Evolutionary conservation across 2,888 invertebrate genomes (phyloP), one percentile per base, ranked within the genome.

Genomic region (Galeopsomyia nigrocyanea): DNA sequence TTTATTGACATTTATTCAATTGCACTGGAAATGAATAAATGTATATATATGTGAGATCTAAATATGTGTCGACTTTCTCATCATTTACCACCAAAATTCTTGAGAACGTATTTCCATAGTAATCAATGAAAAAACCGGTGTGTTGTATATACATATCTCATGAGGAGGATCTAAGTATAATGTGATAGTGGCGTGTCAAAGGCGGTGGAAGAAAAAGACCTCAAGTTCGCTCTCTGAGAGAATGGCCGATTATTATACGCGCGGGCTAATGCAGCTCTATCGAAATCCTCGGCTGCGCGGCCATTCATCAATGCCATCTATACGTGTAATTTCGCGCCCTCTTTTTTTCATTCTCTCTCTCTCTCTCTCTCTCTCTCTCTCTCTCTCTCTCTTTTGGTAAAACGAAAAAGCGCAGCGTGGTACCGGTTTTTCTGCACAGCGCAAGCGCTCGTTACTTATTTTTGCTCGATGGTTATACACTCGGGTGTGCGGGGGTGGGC

Each of bases 271-370:
- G 56, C 47, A 47, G 6, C 62, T 63, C 51, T 84, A 83, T 84
- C 84, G 80, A 82, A 75, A 75, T 66, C 71, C 68, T 69, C 61
- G 17, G 6, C 39, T 79, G 80, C 7, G 39, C 39, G 76, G 78
- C 80, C 80, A 82, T 84, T 83, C 80, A 82, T 84, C 84, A 84
- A 83, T 83, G 82, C 82, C 81, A 82, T 80, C 80, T 82, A 80
- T 81, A 82, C 82, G 81, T 84, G 80, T 84, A 84, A 84, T 84
- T 83, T 84, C 77, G 81, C 81, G 57, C 64, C 50, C 56, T 57
- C 46, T 53, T 66, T 58, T 67, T 60, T 51, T 64, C 26, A 10
- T 26, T 22, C 10, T 50, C 55, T 19, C 50, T 16, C 16, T 17
- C 17, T n/a, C n/a, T n/a, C n/a, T n/a, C n/a, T n/a, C n/a, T n/a